A percentile compares a stretch with the other conserved stretches of the same genome.
Conservation (phyloP, 2,888 invertebrate genomes). For the Pandemis heparana region DNA sequence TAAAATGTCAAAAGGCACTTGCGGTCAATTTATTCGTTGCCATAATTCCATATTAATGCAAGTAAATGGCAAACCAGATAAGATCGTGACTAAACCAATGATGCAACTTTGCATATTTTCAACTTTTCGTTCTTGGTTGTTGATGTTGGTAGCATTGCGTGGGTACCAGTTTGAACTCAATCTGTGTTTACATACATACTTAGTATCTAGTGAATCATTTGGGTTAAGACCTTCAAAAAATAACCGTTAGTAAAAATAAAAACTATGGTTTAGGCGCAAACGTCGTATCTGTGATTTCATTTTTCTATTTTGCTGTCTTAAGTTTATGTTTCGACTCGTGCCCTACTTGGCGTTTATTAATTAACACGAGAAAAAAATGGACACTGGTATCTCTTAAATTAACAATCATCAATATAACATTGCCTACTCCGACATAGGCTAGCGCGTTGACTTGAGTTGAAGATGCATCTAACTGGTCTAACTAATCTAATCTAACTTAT, state of each 20-base stretch:
- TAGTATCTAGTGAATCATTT: constrained; percentile 22
- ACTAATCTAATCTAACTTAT: too few relatives aligned
- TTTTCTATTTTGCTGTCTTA: not conserved
- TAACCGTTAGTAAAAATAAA: not conserved
- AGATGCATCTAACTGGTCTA: too few relatives aligned
- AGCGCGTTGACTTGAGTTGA: too few relatives aligned
- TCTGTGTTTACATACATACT: constrained; percentile 33
- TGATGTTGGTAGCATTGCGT: constrained; percentile 35
- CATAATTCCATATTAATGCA: constrained; percentile 69
- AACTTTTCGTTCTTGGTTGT: constrained; percentile 45
- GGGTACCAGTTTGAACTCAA: constrained; percentile 24
- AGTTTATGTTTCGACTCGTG: not conserved
- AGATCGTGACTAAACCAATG: constrained; percentile 72
- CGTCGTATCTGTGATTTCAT: not conserved
- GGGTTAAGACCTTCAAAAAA: constrained; percentile 32
- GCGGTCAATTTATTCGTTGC: constrained; percentile 60
- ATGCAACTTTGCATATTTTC: constrained; percentile 61
- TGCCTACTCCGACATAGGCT: too few relatives aligned
- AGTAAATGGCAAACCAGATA: constrained; percentile 71
- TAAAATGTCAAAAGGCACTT: constrained; percentile 50
- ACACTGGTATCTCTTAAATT: not conserved
- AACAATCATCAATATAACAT: not conserved
- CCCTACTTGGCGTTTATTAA: too few relatives aligned
- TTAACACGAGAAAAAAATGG: not conserved
- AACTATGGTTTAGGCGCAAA: not conserved